phyloP scores from a whole-genome alignment of 2,797 vertebrate genomes.

The Paguma larvata region DNA sequence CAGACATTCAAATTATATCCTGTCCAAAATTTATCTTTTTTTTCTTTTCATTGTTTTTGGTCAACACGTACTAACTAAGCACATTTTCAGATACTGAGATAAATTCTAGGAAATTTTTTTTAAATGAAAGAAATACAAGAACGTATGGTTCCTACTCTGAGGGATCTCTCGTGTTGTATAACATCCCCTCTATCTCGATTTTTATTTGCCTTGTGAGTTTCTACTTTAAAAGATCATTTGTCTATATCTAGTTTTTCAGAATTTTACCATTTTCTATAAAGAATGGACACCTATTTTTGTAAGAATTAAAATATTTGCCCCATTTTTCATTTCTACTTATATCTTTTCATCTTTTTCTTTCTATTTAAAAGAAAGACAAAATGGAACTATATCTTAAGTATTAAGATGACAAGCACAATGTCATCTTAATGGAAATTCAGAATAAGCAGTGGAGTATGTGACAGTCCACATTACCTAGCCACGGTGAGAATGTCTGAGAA shows the following conservation, averaged over 20 bases:
- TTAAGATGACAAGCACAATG: background rate
- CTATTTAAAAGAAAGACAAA: conserved; percentile 49
- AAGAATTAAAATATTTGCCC: conserved; percentile 32
- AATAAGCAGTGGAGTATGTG: background rate
- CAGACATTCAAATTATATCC: background rate
- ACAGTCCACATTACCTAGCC: background rate
- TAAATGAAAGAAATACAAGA: background rate
- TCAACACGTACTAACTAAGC: background rate
- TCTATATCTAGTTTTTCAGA: conserved; percentile 21
- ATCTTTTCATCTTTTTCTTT: conserved; percentile 40
- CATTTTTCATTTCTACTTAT: conserved; percentile 59
- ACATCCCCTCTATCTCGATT: background rate
- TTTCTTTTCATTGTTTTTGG: background rate
- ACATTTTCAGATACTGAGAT: background rate
- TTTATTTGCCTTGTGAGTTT: conserved; percentile 35
- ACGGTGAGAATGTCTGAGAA: background rate
- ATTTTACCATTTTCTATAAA: conserved; percentile 6
- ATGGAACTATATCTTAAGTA: conserved; percentile 48
- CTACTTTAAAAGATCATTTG: conserved; percentile 27
- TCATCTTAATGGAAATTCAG: background rate
- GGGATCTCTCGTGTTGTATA: background rate
- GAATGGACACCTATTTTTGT: background rate
- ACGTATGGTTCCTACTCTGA: background rate
- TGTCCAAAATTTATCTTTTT: background rate
- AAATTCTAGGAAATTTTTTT: background rate